Percentiles rank a stretch among this genome's conserved stretches.
Conservation (phyloP, 2,888 invertebrate species). For the Athalia circularis region DNA sequence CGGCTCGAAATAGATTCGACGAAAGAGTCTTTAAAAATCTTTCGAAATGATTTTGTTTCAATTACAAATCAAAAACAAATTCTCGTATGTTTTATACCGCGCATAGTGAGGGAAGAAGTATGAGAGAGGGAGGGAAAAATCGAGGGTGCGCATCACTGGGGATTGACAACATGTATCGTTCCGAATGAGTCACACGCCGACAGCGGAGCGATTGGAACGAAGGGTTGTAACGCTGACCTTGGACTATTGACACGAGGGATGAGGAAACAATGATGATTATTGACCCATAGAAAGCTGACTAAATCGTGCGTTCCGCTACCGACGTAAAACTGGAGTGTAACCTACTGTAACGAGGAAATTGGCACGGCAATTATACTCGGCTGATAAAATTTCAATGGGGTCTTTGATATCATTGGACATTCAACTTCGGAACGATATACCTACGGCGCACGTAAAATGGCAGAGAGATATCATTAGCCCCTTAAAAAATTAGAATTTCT, state of each 20-base stretch:
- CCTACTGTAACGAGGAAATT: not conserved
- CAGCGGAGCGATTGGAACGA: not conserved
- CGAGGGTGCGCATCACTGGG: not conserved
- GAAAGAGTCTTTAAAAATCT: too few relatives aligned
- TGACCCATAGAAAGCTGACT: not conserved
- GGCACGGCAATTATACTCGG: constrained; percentile 2
- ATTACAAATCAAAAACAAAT: not conserved
- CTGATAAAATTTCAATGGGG: not conserved
- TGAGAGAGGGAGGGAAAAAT: not conserved
- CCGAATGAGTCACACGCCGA: not conserved
- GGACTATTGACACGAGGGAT: not conserved
- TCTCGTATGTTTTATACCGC: not conserved
- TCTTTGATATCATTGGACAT: not conserved
- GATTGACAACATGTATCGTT: not conserved
- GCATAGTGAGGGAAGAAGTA: not conserved
- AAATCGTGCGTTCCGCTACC: not conserved
- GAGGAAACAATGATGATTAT: not conserved
- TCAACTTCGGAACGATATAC: not conserved
- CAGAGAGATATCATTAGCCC: not conserved
- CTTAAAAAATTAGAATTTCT: too few relatives aligned
- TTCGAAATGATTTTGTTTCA: too few relatives aligned
- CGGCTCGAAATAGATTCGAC: too few relatives aligned
- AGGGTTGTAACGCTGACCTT: constrained; percentile 1
- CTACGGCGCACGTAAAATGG: not conserved
- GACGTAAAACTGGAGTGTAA: not conserved